Evolutionary conservation across 2,113 vertebrate genomes (phyloP).

Genomic region (Bambusicola thoracicus): DNA sequence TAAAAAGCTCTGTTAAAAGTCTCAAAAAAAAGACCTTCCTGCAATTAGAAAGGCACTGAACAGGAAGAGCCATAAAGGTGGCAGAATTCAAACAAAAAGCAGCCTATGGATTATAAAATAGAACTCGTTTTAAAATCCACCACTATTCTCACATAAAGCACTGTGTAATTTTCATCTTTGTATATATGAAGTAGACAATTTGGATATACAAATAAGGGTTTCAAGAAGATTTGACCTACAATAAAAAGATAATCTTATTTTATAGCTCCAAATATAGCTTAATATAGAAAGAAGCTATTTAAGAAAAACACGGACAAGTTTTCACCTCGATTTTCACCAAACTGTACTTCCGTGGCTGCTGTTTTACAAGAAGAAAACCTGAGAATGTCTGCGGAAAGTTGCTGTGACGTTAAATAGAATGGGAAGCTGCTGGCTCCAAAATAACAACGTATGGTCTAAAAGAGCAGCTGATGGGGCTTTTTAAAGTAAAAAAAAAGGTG

Average conservation of each 20-base stretch:
- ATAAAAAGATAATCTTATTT: background rate
- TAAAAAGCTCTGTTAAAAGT: background rate
- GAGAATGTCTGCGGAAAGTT: background rate
- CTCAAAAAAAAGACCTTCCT: background rate
- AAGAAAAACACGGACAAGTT: background rate
- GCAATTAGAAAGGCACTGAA: background rate
- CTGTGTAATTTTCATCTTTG: background rate
- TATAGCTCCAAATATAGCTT: background rate
- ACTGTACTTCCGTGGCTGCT: background rate
- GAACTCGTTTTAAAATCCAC: background rate
- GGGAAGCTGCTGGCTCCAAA: background rate
- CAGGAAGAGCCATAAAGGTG: background rate
- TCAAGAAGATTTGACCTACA: background rate
- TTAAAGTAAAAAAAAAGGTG: conserved; percentile 62
- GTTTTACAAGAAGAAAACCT: conserved; percentile 41
- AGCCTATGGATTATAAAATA: background rate
- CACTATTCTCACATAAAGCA: background rate
- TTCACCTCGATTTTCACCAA: background rate
- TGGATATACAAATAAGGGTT: background rate
- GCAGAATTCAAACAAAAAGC: conserved; percentile 11
- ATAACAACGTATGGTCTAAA: conserved; percentile 39
- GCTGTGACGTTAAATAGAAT: conserved; percentile 24
- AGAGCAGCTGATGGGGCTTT: background rate
- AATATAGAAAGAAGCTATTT: background rate
- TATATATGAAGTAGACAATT: background rate